These are phyloP conservation scores for Eira barbara DNA, from an alignment of 2,113 vertebrate species.

Conservation along the genomic window DNA sequence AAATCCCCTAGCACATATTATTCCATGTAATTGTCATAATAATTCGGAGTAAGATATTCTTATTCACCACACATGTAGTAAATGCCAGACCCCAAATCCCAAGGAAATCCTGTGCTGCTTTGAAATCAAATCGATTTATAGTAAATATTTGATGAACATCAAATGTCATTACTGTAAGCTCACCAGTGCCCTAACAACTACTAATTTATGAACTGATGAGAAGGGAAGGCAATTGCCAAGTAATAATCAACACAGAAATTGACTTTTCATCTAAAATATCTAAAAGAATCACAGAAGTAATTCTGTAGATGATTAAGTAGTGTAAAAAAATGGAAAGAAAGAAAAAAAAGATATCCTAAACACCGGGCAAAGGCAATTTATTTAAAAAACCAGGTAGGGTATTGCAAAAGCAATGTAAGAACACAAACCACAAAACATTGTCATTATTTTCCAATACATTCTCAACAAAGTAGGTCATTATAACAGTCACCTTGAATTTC, in stretches of 20 bases:
- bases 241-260: not conserved
- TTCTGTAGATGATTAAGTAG: not conserved
- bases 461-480: not conserved
- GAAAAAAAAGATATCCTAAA: not conserved
- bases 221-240: not conserved
- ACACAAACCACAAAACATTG: not conserved
- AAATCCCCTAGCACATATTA: not conserved
- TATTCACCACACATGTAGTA: not conserved
- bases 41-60: not conserved
- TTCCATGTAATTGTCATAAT: not conserved
- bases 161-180: not conserved
- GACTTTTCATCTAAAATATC: not conserved
- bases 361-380: not conserved
- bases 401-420: not conserved
- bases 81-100: not conserved
- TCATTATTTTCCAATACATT: not conserved
- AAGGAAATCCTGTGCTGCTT: not conserved
- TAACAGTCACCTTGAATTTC: not conserved
- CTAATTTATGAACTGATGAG: not conserved
- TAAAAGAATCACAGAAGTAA: not conserved
- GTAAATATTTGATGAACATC: not conserved
- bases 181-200: not conserved
- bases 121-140: not conserved
- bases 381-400: not conserved
- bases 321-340: not conserved